Conservation (phyloP, 2,113 vertebrate species). For the Zapus hudsonius region DNA sequence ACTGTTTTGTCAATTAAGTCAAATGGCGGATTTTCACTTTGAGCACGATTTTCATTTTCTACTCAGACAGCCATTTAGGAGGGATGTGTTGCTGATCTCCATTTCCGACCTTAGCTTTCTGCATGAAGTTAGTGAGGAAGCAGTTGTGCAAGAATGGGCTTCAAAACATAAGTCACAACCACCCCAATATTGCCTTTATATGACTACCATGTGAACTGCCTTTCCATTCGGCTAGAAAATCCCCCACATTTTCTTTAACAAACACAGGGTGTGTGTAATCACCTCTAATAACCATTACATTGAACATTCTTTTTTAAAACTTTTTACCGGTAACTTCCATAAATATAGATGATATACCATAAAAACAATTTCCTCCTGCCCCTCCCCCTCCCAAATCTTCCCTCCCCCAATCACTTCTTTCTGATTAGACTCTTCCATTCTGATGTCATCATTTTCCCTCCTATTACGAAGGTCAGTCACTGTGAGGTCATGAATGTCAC, state of each 20-base stretch:
- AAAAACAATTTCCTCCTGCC: too few relatives aligned
- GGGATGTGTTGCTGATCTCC: conserved; percentile 74
- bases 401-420: too few relatives aligned
- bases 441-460: too few relatives aligned
- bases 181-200: conserved; percentile 81
- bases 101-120: conserved; percentile 76
- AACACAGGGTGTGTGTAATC: conserved; percentile 31
- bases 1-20: conserved; percentile 74
- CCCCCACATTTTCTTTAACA: conserved; percentile 64
- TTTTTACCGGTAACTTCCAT: too few relatives aligned
- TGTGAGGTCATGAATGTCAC: too few relatives aligned
- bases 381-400: too few relatives aligned
- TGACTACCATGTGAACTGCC: conserved; percentile 80
- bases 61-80: conserved; percentile 77
- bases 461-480: too few relatives aligned
- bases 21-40: conserved; percentile 67
- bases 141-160: conserved; percentile 80
- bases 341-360: too few relatives aligned
- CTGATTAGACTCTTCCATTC: too few relatives aligned
- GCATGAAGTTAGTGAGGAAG: conserved; percentile 81
- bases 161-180: conserved; percentile 83
- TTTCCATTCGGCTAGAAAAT: conserved; percentile 71
- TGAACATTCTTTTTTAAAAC: neutral
- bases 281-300: neutral
- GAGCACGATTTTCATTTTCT: conserved; percentile 79